Evolutionary conservation across 2,797 vertebrate species (phyloP), one percentile per base, ranked within the genome.

Genomic region (Sebastes dallii): DNA sequence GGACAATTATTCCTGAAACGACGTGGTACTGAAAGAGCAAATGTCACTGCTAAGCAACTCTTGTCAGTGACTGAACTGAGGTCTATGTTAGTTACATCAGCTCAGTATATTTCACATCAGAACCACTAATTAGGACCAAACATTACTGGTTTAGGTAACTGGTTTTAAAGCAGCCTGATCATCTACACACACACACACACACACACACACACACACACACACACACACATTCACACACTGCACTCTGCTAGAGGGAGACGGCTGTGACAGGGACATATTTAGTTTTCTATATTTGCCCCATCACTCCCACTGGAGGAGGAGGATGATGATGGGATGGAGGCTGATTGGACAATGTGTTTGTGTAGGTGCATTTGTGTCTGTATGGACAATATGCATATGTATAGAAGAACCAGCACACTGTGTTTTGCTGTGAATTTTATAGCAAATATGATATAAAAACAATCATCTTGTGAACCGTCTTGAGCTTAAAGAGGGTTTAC

Each of bases 191-290:
- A 56, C 22, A 54, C 55, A 66, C 14, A 58, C 59, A 56, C 22
- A 54, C 52, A 58, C 69, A 55, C 71, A 65, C 36, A 61, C 24
- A n/a, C n/a, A n/a, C n/a, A n/a, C n/a, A n/a, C 58, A 65, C 55
- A 66, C 14, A 58, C 59, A 56, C 22, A 54, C 52, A 58, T 7
- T 2, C 69, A 55, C 71, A 65, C 36, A 61, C 24, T 22, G 64
- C 39, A 4, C 55, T 58, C 56, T 73, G 59, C 66, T 75, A 34
- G 39, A 84, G 70, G 66, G 39, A 70, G 72, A 77, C 25, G 10
- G 73, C 55, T 50, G 4, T 83, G 86, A 88, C 88, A 84, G 83
- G 46, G 64, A 27, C 69, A 82, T 73, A 85, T 74, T 87, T 84
- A 82, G 75, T 68, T 80, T 81, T 52, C 81, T 83, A 83, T 87